A percentile compares a stretch with the other conserved stretches of the same genome.
These are phyloP conservation scores for Lithosia quadra DNA, from an alignment of 2,888 invertebrate species.

Conservation along the genomic window DNA sequence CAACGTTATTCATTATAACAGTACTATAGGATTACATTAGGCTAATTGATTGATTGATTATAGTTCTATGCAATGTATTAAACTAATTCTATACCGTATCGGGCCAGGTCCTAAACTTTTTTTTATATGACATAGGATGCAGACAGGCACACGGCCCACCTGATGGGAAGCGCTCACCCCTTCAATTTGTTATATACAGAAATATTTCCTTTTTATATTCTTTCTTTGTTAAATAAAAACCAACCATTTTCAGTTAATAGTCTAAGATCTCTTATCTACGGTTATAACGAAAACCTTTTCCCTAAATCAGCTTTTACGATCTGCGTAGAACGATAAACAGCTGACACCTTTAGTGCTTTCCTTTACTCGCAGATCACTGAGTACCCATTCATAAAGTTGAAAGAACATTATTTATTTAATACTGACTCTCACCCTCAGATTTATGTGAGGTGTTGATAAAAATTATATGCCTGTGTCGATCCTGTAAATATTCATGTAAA, in stretches of 20 bases:
- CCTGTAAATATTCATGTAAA: neutral
- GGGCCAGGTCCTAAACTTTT: too few species aligned
- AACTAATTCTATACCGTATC: too few species aligned
- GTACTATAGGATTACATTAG: too few species aligned
- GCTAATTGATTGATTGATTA: too few species aligned
- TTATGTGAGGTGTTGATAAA: neutral
- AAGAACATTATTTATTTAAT: constrained; percentile 5
- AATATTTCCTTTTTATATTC: neutral
- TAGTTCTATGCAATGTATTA: too few species aligned
- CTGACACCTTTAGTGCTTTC: constrained; percentile 26
- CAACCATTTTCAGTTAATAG: neutral
- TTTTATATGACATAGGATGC: too few species aligned
- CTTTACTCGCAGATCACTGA: constrained; percentile 18
- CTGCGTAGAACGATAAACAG: constrained; percentile 21
- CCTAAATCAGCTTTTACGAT: constrained; percentile 25
- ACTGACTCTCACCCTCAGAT: neutral
- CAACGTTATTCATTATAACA: too few species aligned
- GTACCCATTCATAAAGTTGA: constrained; percentile 13
- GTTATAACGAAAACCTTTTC: constrained; percentile 19
- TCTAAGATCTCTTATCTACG: constrained; percentile 5
- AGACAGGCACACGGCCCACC: too few species aligned
- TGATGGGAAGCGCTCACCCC: too few species aligned
- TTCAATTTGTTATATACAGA: too few species aligned
- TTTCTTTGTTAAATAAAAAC: neutral
- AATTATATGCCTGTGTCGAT: neutral